Base-by-base conservation (phyloP, 2,113 vertebrate species). In the Indri indri region DNA sequence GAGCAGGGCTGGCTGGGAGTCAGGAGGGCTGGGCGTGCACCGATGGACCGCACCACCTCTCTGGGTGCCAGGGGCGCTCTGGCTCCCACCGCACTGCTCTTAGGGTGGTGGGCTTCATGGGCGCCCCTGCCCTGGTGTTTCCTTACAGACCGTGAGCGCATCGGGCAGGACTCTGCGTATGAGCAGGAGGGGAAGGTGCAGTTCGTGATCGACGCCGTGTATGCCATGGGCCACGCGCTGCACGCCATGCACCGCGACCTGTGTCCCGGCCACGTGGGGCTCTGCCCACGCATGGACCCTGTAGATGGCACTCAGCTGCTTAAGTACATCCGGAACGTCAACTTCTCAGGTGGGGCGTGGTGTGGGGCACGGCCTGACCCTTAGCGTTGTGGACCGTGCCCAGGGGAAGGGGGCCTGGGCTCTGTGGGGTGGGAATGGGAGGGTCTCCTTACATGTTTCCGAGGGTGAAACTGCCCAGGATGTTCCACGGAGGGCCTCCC, bases 171-270 rank as follows among this genome's bases (percentile, higher is more conserved):
- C 97, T 99, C 99, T 0, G 98, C 99, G 0, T 99, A 99, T 0
- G 99, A 99, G 94, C 99, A 99, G 97, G 99, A 99, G 96, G 99
- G 99, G 86, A 99, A 99, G 94, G 99, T 99, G 20, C 99, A 99
- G 96, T 99, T 99, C 32, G 99, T 99, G 94, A 99, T 99, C 0
- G 99, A 99, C 0, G 99, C 99, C 0, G 99, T 99, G 74, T 99
- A 99, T 0, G 98, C 99, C 97, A 99, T 99, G 99, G 99, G 99
- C 22, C 99, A 99, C 0, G 99, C 99, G 0, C 98, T 99, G 83
- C 99, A 99, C 47, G 99, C 99, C 98, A 99, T 99, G 99, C 99
- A 99, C 98, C 99, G 99, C 77, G 99, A 99, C 84, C 98, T 99
- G 91, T 99, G 99, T 88, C 99, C 99, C 0, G 99, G 99, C 71